Evolutionary conservation across 2,113 vertebrate genomes (phyloP).

Genomic region (Tenebrosternarchus preto): DNA sequence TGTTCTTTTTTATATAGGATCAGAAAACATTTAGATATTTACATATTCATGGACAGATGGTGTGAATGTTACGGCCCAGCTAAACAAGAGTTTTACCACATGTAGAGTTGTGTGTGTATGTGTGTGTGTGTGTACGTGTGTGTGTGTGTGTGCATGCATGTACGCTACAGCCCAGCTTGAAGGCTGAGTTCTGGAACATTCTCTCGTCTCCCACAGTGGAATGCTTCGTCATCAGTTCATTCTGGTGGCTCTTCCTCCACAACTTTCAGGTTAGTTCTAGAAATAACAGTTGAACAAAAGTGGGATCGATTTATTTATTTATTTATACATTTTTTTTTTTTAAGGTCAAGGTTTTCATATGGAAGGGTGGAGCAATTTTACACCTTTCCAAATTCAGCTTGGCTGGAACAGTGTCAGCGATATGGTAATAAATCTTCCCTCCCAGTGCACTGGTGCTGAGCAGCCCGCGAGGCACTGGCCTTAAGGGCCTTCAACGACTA

Average conservation of each 20-base stretch:
- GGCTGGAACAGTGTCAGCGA: conserved; percentile 40
- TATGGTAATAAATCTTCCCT: conserved; percentile 51
- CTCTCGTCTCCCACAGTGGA: conserved; percentile 50
- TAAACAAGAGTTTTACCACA: no score
- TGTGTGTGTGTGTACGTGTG: background rate
- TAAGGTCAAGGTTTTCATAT: conserved; percentile 34
- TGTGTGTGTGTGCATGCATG: conserved; percentile 5
- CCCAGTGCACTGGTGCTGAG: conserved; percentile 4
- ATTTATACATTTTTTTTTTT: background rate
- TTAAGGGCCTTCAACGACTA: conserved; percentile 24
- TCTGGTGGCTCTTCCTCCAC: conserved; percentile 70
- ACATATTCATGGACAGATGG: no score
- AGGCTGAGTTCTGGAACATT: conserved; percentile 57
- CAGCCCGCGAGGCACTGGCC: conserved; percentile 8
- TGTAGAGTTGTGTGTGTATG: background rate
- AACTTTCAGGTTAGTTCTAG: conserved; percentile 61
- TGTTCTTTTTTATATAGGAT: no score
- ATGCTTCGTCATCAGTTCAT: conserved; percentile 67
- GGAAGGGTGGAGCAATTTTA: conserved; percentile 26
- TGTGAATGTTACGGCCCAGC: no score
- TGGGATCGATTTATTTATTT: background rate
- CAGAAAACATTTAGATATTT: no score
- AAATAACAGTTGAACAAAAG: background rate
- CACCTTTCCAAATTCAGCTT: conserved; percentile 30
- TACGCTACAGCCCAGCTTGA: conserved; percentile 39